These are phyloP conservation scores for Mycogona germanica DNA, from an alignment of 2,888 invertebrate genomes.

Conservation along the genomic window DNA sequence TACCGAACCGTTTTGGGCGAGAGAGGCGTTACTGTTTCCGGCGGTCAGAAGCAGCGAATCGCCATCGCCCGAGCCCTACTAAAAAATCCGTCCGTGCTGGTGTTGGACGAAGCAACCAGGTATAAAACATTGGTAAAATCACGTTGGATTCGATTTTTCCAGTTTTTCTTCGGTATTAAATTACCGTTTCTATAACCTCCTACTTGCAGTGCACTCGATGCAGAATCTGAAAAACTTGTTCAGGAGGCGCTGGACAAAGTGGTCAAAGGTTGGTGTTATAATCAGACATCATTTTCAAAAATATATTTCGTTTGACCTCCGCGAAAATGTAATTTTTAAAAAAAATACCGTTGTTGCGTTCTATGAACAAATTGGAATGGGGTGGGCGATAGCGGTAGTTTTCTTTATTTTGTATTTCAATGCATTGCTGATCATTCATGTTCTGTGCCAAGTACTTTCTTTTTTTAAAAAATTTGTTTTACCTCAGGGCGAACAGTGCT, in stretches of 20 bases:
- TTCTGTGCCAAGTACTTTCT: too few relatives aligned
- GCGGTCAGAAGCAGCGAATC: constrained; percentile 89
- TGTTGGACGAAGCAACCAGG: constrained; percentile 93
- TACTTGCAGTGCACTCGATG: constrained; percentile 67
- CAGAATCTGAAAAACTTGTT: constrained; percentile 81
- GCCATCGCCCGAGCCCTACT: constrained; percentile 89
- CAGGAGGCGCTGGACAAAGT: constrained; percentile 78
- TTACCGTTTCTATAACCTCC: constrained; percentile 11
- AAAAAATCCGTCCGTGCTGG: constrained; percentile 75
- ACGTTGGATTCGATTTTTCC: neutral
- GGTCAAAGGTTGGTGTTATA: constrained; percentile 42
- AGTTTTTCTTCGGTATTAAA: neutral
- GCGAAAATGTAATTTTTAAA: too few relatives aligned
- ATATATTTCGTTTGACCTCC: neutral
- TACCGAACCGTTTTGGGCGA: constrained; percentile 83
- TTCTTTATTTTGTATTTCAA: too few relatives aligned
- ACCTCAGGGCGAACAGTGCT: constrained; percentile 67
- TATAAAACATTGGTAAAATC: constrained; percentile 30
- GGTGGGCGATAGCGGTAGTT: too few relatives aligned
- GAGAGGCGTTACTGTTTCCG: constrained; percentile 79
- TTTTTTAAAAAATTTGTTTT: too few relatives aligned
- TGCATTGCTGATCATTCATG: too few relatives aligned
- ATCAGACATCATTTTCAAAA: neutral
- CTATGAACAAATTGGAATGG: constrained; percentile 13
- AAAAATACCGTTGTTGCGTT: neutral